These are phyloP conservation scores for Falco berigora DNA, from an alignment of 2,797 vertebrate genomes.

Conservation along the genomic window DNA sequence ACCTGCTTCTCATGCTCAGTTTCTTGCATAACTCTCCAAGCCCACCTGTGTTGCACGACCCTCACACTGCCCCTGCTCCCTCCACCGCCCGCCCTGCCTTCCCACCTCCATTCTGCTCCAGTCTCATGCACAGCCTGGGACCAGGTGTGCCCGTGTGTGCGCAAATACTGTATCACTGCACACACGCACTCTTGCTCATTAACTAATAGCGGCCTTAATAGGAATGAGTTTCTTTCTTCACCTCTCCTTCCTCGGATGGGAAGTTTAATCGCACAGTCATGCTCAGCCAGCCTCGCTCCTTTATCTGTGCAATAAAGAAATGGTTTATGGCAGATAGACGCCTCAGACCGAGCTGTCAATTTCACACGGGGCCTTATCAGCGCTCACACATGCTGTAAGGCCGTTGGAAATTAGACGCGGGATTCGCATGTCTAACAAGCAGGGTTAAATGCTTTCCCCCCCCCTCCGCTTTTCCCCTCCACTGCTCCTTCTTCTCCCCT, in stretches of 20 bases:
- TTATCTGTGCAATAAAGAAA: slow-evolving; percentile 57
- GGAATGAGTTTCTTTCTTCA: not conserved
- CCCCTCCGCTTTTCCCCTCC: not conserved
- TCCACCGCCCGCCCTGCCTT: not conserved
- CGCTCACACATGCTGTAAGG: slow-evolving; percentile 31
- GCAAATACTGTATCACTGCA: not conserved
- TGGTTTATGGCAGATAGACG: not conserved
- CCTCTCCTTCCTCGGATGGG: not conserved
- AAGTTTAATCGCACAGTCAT: slow-evolving; percentile 15
- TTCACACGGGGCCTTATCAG: slow-evolving; percentile 70
- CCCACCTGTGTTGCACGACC: accelerated
- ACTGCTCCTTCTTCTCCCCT: not conserved
- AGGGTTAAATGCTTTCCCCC: not conserved
- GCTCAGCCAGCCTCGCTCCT: slow-evolving; percentile 32
- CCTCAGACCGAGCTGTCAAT: slow-evolving; percentile 33
- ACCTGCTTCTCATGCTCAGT: not conserved
- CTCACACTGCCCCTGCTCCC: accelerated
- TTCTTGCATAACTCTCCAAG: not conserved
- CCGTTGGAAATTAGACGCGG: slow-evolving; percentile 22
- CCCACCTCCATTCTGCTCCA: not conserved
- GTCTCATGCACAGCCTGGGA: not conserved
- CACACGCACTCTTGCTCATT: not conserved
- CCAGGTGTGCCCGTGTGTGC: not conserved
- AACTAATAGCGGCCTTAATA: slow-evolving; percentile 14
- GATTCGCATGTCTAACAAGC: slow-evolving; percentile 53